A percentile compares a stretch with the other conserved stretches of the same genome.
Evolutionary conservation across 2,888 invertebrate genomes (phyloP).

Genomic region (Scelioninae gen. 2): DNA sequence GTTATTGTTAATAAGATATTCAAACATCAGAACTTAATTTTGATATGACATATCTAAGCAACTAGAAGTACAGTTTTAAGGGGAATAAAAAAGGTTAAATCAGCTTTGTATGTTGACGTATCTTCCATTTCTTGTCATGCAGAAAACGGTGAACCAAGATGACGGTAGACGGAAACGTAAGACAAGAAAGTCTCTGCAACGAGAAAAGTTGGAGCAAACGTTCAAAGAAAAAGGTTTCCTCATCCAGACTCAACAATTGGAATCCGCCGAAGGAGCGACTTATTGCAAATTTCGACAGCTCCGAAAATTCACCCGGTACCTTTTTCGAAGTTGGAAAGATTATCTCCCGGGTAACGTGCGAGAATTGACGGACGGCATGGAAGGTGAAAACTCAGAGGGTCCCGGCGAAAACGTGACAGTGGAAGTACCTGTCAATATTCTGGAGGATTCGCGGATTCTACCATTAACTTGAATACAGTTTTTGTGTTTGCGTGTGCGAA

Average conservation of each 20-base stretch:
- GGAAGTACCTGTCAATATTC: slow-evolving; percentile 64
- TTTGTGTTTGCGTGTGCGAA: slow-evolving; percentile 41
- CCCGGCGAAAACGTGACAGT: slow-evolving; percentile 63
- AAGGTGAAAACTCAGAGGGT: slow-evolving; percentile 63
- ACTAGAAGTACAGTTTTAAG: no score
- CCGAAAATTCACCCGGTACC: slow-evolving; percentile 91
- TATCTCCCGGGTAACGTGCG: slow-evolving; percentile 87
- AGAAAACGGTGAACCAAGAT: slow-evolving; percentile 64
- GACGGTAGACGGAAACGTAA: slow-evolving; percentile 81
- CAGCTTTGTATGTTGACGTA: no score
- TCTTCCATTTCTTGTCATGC: slow-evolving; percentile 19
- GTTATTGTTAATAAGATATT: no score
- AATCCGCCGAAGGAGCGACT: slow-evolving; percentile 94
- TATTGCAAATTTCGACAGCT: slow-evolving; percentile 95
- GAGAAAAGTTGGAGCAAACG: slow-evolving; percentile 92
- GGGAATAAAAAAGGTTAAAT: no score
- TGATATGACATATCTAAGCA: no score
- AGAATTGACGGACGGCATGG: slow-evolving; percentile 66
- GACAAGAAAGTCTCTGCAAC: slow-evolving; percentile 87
- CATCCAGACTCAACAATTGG: slow-evolving; percentile 94
- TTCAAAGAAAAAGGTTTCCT: slow-evolving; percentile 95
- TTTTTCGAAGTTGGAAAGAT: slow-evolving; percentile 95
- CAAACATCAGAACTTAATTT: no score
- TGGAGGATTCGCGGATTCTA: slow-evolving; percentile 69
- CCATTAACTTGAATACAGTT: slow-evolving; percentile 64